phyloP scores from a whole-genome alignment of 2,797 vertebrate species.

The Xenopus petersii region DNA sequence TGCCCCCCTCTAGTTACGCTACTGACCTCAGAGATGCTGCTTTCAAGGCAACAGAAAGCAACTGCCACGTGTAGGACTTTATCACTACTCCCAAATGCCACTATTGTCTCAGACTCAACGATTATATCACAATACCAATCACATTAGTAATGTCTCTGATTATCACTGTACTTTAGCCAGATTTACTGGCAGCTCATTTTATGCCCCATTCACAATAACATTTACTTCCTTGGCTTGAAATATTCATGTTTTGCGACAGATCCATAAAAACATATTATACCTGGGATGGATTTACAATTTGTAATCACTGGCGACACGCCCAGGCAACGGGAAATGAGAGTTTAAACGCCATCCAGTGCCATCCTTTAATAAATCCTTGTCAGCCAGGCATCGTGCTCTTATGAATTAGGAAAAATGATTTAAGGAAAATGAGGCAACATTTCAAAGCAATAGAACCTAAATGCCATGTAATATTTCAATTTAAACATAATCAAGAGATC shows the following conservation, averaged over 20 bases:
- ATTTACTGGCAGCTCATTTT: not conserved
- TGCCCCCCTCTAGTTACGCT: too few relatives aligned
- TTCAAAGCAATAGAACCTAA: not conserved
- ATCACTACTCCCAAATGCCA: too few relatives aligned
- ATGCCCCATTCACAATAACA: constrained; percentile 7
- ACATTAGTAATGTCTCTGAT: too few relatives aligned
- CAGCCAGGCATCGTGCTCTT: constrained; percentile 9
- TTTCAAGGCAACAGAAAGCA: too few relatives aligned
- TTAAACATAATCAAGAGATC: too few relatives aligned
- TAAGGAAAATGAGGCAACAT: not conserved
- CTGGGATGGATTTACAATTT: constrained; percentile 39
- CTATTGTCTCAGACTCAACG: not conserved
- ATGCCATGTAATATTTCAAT: too few relatives aligned
- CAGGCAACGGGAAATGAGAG: constrained; percentile 41
- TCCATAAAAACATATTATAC: constrained; percentile 42
- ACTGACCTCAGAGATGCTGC: too few relatives aligned
- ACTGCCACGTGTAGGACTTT: too few relatives aligned
- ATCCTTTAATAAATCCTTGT: constrained; percentile 37
- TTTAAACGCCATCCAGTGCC: constrained; percentile 39
- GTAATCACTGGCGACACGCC: constrained; percentile 41
- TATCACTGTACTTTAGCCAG: too few relatives aligned
- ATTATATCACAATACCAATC: constrained; percentile 1
- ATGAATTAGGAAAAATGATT: not conserved
- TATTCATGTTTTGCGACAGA: constrained; percentile 33
- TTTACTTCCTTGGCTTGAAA: constrained; percentile 11